Base-by-base conservation (phyloP, 2,113 vertebrate species). In the Carettochelys insculpta region DNA sequence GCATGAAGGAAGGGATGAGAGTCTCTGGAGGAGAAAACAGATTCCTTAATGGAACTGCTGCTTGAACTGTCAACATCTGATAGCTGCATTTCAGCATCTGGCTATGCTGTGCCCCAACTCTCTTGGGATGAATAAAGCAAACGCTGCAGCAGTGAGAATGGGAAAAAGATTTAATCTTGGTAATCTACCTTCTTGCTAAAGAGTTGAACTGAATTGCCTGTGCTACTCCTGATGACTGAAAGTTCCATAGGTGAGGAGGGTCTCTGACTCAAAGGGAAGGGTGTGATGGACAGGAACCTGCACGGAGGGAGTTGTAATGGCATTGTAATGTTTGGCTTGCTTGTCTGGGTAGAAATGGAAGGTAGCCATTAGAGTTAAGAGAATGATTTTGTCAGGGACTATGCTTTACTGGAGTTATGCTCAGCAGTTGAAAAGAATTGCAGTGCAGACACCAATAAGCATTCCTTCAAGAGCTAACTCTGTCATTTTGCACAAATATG, bases 181-280 rank as follows among this genome's bases (percentile, higher is more conserved):
- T 38, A 86, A 76, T 31, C 31, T 2, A 4, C 38, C 77, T 5
- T 85, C 53, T 76, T 1, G 1, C 16, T 86, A 52, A 76, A 86
- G 61, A 20, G 9, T 71, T 86, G 25, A 83, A 90, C 82, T 11
- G 0, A n/a, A 3, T 82, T 88, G 87, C 2, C 12, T 92, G 77
- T 92, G 2, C 16, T 84, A 54, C n/a, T 88, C 13, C 29, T 71
- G 47, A 87, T 1, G 0, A 82, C 50, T 90, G 61, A 14, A 79
- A 78, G 58, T 90, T 20, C 1, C 68, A 73, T 27, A 84, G 85
- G 83, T 45, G 17, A 82, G 3, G 5, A 71, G 11, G 50, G 54
- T 31, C 27, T 71, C 71, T 81, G 89, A 94, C 92, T 17, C 34
- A 92, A 90, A 54, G n/a, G 84, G 45, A 85, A 43, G 38, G 43